A percentile compares a stretch with the other conserved stretches of the same genome.
Evolutionary conservation across 2,888 invertebrate species (phyloP).

Genomic region (Apodemia mormo): DNA sequence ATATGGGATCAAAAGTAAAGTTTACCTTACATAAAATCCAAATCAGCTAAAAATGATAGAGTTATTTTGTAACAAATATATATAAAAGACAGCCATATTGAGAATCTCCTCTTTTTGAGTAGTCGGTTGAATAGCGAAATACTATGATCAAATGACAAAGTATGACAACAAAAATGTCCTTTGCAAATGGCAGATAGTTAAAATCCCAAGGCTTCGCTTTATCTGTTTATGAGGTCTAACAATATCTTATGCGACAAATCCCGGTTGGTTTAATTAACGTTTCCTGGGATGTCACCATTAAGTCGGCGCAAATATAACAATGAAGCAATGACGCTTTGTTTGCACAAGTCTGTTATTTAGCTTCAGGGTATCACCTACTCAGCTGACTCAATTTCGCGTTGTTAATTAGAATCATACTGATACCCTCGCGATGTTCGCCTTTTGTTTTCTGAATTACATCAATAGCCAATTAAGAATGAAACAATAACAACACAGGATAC

Average conservation of each 20-base stretch:
- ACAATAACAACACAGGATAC: conserved; percentile 44
- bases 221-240: conserved; percentile 45
- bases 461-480: conserved; percentile 38
- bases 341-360: conserved; percentile 47
- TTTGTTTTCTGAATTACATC: conserved; percentile 38
- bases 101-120: too few relatives aligned
- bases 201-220: conserved; percentile 18
- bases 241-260: conserved; percentile 58
- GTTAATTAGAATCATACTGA: conserved; percentile 41
- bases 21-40: too few relatives aligned
- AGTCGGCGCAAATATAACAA: conserved; percentile 53
- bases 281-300: conserved; percentile 75
- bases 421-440: conserved; percentile 37
- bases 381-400: conserved; percentile 39
- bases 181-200: conserved; percentile 1
- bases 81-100: too few relatives aligned
- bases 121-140: not conserved
- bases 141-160: not conserved
- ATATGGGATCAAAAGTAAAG: too few relatives aligned
- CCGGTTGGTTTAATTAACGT: conserved; percentile 73
- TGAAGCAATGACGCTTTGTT: conserved; percentile 59
- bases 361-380: conserved; percentile 45
- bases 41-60: too few relatives aligned
- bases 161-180: not conserved
- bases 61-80: too few relatives aligned